These are phyloP conservation scores for Felis chaus DNA, from an alignment of 2,113 vertebrate genomes.

Conservation along the genomic window DNA sequence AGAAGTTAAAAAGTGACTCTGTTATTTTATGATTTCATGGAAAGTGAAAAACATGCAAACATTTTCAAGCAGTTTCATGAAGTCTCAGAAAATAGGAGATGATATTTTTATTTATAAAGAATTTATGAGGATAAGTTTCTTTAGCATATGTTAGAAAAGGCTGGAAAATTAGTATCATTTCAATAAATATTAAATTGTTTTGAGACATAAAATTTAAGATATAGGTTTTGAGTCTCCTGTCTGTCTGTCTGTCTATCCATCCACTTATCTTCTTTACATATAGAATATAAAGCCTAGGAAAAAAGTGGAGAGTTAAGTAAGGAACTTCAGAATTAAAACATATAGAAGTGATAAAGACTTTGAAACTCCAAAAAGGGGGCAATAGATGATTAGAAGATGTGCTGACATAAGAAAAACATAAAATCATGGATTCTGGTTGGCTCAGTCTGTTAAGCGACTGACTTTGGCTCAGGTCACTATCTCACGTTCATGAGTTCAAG, in stretches of 20 bases:
- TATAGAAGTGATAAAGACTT: background rate
- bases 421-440: no score
- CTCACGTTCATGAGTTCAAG: no score
- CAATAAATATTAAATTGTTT: background rate
- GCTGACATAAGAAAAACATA: background rate
- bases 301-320: background rate
- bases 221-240: background rate
- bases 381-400: background rate
- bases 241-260: background rate
- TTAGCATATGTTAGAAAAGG: slow-evolving; percentile 47
- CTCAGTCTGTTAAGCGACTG: no score
- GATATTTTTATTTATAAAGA: slow-evolving; percentile 39
- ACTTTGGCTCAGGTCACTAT: no score
- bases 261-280: background rate
- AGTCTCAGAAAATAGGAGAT: slow-evolving; percentile 49
- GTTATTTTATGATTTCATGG: slow-evolving; percentile 63
- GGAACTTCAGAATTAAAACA: background rate
- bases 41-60: slow-evolving; percentile 52
- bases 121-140: slow-evolving; percentile 34
- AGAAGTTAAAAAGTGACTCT: slow-evolving; percentile 26
- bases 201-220: background rate
- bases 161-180: slow-evolving; percentile 10
- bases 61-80: background rate
- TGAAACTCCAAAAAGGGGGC: background rate
- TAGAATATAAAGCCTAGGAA: background rate